These are phyloP conservation scores for Abscondita cerata DNA, from an alignment of 2,888 invertebrate genomes.

Conservation along the genomic window DNA sequence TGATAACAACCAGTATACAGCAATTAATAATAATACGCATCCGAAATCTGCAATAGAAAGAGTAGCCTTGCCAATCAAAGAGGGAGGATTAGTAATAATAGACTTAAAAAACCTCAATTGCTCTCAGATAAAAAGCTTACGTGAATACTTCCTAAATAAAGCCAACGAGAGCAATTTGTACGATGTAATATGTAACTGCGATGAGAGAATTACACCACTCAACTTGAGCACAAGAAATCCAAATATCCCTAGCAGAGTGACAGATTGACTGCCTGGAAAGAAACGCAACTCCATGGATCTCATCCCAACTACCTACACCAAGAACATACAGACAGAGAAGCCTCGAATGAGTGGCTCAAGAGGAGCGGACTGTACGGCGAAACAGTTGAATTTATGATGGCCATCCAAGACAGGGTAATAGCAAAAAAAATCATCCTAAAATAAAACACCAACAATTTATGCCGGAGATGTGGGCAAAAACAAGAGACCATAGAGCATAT, in stretches of 20 bases:
- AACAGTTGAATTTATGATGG: background rate
- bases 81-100: background rate
- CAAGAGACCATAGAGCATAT: too few relatives aligned
- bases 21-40: too few relatives aligned
- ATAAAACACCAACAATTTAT: too few relatives aligned
- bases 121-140: background rate
- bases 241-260: too few relatives aligned
- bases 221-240: background rate
- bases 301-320: too few relatives aligned
- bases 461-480: too few relatives aligned
- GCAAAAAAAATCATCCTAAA: conserved; percentile 3
- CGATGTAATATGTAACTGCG: background rate
- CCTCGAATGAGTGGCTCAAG: background rate
- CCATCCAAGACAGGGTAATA: too few relatives aligned
- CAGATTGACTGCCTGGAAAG: too few relatives aligned
- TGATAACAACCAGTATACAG: too few relatives aligned
- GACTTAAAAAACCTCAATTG: background rate
- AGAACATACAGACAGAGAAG: background rate
- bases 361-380: background rate
- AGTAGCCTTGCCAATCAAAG: background rate
- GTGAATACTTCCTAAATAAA: background rate
- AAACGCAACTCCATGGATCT: background rate
- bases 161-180: background rate
- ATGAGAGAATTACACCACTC: background rate
- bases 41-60: background rate